Evolutionary conservation across 2,888 invertebrate species (phyloP), one percentile per base, ranked within the genome.

Genomic region (Oithona nana): DNA sequence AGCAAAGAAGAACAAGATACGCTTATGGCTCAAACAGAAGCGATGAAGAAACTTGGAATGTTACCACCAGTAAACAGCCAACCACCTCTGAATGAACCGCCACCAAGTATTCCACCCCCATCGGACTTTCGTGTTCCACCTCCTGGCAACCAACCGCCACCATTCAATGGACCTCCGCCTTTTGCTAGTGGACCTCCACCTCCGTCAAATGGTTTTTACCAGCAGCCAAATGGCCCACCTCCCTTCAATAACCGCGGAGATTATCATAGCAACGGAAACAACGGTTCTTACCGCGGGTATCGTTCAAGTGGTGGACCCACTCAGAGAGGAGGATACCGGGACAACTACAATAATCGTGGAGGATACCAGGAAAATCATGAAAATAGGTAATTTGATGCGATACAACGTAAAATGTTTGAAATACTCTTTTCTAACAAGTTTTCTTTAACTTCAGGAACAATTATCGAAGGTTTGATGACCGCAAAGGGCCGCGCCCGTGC

Each of bases 1-100:
- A 59, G 59, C 28, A 22, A 48, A 20, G 59, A 59, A 20, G 59
- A 59, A 24, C 49, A 59, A 59, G 49, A 28, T 16, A 59, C 59
- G 6, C 28, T 59, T 11, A 50, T 29, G 6, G 59, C 59, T 16
- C 59, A 59, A 50, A 49, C 59, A 3, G 24, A 26, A 24, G 59
- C 59, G 13, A 59, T 59, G 59, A 31, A 49, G n/a, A 50, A 48
- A 24, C 39, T 59, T 22, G 57, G 57, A 3, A 57, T 57, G 30
- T n/a, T 57, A 4, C 57, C 57, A 20, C n/a, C 49, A 3, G 28
- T 26, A 6, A 59, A 24, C 11, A 28, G 28, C 8, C 16, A 22
- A 30, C 11, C 1, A 28, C 13, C 16, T 30, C 57, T 24, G 26
- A 20, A 20, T 8, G 55, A 24, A 3, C 28, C 28, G 8, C 20